Percentiles rank a stretch among this genome's conserved stretches.
Conservation (phyloP, 2,113 vertebrate species). For the Phyllostomus discolor region DNA sequence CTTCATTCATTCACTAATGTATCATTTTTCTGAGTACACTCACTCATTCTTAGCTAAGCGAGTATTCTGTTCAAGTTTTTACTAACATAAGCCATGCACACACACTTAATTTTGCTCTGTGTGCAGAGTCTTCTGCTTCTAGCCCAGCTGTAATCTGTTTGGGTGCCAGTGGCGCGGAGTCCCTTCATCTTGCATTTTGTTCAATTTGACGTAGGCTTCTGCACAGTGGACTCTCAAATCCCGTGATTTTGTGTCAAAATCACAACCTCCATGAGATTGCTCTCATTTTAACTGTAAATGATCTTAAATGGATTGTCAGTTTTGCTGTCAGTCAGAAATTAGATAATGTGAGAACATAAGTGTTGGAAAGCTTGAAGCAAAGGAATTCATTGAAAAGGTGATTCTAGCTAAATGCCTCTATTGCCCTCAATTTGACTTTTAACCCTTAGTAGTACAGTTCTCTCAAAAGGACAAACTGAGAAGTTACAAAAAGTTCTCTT, state of each 20-base stretch:
- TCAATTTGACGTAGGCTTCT: background rate
- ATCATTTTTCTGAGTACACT: slow-evolving; percentile 20
- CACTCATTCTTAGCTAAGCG: background rate
- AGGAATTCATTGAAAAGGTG: slow-evolving; percentile 5
- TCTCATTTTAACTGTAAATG: slow-evolving; percentile 36
- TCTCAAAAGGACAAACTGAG: background rate
- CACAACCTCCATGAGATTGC: background rate
- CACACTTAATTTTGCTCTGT: background rate
- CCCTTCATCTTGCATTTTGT: background rate
- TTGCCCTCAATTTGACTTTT: slow-evolving; percentile 17
- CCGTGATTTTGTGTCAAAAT: slow-evolving; percentile 18
- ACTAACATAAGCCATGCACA: background rate
- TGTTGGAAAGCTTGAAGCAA: slow-evolving; percentile 17
- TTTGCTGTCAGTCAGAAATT: slow-evolving; percentile 34
- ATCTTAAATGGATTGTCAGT: slow-evolving; percentile 26
- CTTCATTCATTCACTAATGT: background rate
- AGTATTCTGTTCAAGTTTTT: background rate
- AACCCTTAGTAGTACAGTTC: background rate
- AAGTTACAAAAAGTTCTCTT: background rate
- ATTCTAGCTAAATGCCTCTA: background rate
- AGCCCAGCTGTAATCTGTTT: background rate
- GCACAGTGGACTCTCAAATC: background rate
- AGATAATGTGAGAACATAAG: background rate
- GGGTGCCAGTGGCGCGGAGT: background rate
- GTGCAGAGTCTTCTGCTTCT: background rate